These are phyloP conservation scores for Battus philenor DNA, from an alignment of 1,140 invertebrate genomes.

Conservation along the genomic window DNA sequence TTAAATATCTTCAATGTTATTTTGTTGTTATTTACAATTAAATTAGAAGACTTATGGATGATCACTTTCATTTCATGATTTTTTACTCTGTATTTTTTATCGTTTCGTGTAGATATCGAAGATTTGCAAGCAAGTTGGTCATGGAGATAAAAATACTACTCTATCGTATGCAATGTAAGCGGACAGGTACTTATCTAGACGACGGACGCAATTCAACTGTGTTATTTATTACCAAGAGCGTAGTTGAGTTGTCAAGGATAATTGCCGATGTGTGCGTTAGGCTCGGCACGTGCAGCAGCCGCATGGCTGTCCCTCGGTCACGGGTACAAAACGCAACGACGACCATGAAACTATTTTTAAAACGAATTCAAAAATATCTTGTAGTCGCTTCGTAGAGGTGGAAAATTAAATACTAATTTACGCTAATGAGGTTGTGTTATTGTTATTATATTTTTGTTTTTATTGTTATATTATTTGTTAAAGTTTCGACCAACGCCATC, in stretches of 20 bases:
- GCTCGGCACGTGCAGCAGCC: slow-evolving; percentile 21
- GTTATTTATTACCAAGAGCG: slow-evolving; percentile 41
- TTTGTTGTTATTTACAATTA: too few species aligned
- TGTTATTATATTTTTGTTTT: slow-evolving; percentile 23
- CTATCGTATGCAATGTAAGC: slow-evolving; percentile 14
- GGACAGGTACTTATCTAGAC: slow-evolving; percentile 23
- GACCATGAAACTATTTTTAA: too few species aligned
- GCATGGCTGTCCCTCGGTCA: slow-evolving; percentile 35
- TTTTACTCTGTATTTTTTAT: background rate
- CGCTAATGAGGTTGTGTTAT: slow-evolving; percentile 38
- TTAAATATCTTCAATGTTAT: too few species aligned
- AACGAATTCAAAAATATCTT: slow-evolving; percentile 37
- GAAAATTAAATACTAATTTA: slow-evolving; percentile 47
- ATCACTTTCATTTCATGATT: too few species aligned
- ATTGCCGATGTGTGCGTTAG: slow-evolving; percentile 29
- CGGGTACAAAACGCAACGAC: slow-evolving; percentile 41
- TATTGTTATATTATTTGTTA: too few species aligned
- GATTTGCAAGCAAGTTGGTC: slow-evolving; percentile 1
- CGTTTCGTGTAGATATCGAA: background rate
- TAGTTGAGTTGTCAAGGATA: slow-evolving; percentile 49
- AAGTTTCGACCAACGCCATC: background rate
- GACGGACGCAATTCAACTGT: slow-evolving; percentile 43
- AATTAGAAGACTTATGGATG: too few species aligned
- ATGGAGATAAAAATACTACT: slow-evolving; percentile 19
- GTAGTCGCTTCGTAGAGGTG: slow-evolving; percentile 40